phyloP scores from a whole-genome alignment of 2,113 vertebrate species.

The Solea senegalensis region DNA sequence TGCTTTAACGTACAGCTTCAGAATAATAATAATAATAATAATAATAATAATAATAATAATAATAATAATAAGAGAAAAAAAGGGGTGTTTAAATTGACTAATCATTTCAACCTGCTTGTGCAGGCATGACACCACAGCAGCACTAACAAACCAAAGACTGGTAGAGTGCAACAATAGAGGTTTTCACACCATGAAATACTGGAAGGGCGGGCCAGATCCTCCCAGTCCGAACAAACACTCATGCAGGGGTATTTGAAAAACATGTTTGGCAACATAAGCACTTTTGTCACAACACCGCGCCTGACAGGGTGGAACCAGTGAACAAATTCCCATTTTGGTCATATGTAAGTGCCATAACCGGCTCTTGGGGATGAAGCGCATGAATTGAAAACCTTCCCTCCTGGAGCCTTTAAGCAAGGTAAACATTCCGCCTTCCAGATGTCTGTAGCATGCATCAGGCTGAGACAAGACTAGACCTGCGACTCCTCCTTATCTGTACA shows the following conservation, averaged over 20 bases:
- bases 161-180: slow-evolving; percentile 46
- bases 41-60: background rate
- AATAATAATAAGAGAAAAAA: background rate
- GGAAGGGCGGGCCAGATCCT: slow-evolving; percentile 33
- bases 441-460: slow-evolving; percentile 72
- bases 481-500: slow-evolving; percentile 66
- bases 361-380: slow-evolving; percentile 13
- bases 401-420: slow-evolving; percentile 65
- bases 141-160: background rate
- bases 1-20: background rate
- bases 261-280: slow-evolving; percentile 72
- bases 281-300: slow-evolving; percentile 60
- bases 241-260: slow-evolving; percentile 58
- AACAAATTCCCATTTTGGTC: slow-evolving; percentile 26
- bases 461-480: slow-evolving; percentile 88
- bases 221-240: slow-evolving; percentile 62
- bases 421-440: slow-evolving; percentile 83
- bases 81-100: background rate
- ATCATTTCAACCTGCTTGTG: background rate
- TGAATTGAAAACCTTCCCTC: slow-evolving; percentile 6
- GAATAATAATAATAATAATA: background rate
- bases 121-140: slow-evolving; percentile 8
- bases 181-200: slow-evolving; percentile 57
- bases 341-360: background rate
- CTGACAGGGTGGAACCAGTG: slow-evolving; percentile 28